These are phyloP conservation scores for Himalopsyche japonica DNA, from an alignment of 2,888 invertebrate species.

Conservation along the genomic window DNA sequence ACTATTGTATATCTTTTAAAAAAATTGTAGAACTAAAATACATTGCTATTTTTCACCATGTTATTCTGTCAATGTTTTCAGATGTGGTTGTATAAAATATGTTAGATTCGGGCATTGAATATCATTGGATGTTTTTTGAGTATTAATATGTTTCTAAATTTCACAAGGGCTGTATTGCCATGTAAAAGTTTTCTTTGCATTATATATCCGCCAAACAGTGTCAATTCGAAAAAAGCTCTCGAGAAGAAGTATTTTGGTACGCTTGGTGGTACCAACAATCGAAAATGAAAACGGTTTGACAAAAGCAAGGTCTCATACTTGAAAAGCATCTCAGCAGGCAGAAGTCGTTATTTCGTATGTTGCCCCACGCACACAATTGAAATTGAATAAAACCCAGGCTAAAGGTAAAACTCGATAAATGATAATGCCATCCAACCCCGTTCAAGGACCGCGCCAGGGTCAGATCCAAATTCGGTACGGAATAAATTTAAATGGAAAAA, in stretches of 20 bases:
- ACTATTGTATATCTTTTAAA: too few species aligned
- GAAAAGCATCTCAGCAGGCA: neutral
- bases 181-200: neutral
- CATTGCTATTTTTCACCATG: too few species aligned
- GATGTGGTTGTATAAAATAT: too few species aligned
- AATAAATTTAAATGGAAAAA: too few species aligned
- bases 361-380: neutral
- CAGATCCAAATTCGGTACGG: neutral
- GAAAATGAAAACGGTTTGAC: neutral
- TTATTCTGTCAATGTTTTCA: too few species aligned
- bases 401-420: constrained; percentile 1
- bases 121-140: too few species aligned
- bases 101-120: too few species aligned
- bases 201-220: neutral
- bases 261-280: neutral
- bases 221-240: neutral
- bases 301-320: neutral
- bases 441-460: neutral
- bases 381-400: neutral
- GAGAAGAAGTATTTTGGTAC: neutral
- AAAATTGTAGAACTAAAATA: too few species aligned
- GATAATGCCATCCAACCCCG: neutral
- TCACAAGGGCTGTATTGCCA: neutral
- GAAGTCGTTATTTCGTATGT: neutral
- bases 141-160: too few species aligned